A percentile compares a stretch with the other conserved stretches of the same genome.
phyloP scores from a whole-genome alignment of 2,888 invertebrate genomes.

The Atrina japonica region DNA sequence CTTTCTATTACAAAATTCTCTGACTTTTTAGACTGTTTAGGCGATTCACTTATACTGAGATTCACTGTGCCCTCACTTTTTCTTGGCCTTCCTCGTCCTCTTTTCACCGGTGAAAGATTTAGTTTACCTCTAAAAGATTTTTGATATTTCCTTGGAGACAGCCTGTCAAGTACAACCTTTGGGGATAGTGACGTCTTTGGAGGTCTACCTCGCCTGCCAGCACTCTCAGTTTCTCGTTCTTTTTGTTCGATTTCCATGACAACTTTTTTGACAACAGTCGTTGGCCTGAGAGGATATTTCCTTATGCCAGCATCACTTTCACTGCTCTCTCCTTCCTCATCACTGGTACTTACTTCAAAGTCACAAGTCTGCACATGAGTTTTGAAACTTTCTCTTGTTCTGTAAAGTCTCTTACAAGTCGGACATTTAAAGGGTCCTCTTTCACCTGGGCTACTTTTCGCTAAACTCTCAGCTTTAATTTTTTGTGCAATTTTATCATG shows the following conservation, averaged over 20 bases:
- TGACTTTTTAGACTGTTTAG: too few relatives aligned
- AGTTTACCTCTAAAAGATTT: not conserved
- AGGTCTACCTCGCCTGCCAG: slow-evolving; percentile 32
- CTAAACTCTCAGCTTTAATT: slow-evolving; percentile 79
- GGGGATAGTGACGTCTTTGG: too few relatives aligned
- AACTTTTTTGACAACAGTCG: slow-evolving; percentile 52
- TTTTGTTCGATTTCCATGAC: slow-evolving; percentile 56
- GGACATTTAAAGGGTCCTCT: slow-evolving; percentile 89
- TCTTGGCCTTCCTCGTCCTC: slow-evolving; percentile 44
- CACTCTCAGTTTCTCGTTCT: slow-evolving; percentile 45
- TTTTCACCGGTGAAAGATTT: slow-evolving; percentile 27
- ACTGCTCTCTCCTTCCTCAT: slow-evolving; percentile 75
- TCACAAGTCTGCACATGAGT: slow-evolving; percentile 79
- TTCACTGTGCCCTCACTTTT: slow-evolving; percentile 10
- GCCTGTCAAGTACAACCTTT: slow-evolving; percentile 6
- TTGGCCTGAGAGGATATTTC: slow-evolving; percentile 50
- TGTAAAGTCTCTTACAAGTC: slow-evolving; percentile 87
- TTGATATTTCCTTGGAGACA: not conserved
- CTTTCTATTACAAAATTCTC: too few relatives aligned
- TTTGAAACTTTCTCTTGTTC: slow-evolving; percentile 79
- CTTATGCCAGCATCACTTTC: slow-evolving; percentile 38
- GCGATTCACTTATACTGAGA: too few relatives aligned
- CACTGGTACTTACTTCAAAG: slow-evolving; percentile 80
- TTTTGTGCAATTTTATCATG: slow-evolving; percentile 82
- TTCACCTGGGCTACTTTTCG: slow-evolving; percentile 75